Conservation (phyloP, 1,140 invertebrate species). For the Diploscapter pachys region DNA sequence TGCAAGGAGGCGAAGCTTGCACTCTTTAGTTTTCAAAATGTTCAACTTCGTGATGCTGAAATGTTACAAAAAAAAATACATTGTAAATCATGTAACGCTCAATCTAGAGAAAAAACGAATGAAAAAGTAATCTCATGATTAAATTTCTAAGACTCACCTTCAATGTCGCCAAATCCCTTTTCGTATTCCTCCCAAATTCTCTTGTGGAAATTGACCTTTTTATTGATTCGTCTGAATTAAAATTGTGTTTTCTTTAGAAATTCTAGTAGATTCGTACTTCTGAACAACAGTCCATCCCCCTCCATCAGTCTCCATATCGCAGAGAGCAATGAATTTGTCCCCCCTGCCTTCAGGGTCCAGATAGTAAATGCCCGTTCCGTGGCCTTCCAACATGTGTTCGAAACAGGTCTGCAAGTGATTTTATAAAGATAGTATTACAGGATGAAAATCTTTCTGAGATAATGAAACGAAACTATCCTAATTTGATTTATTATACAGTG, state of each 20-base stretch:
- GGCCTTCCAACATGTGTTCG: background rate
- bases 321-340: slow-evolving; percentile 2
- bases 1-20: no score
- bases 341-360: slow-evolving; percentile 2
- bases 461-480: no score
- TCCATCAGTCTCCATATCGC: slow-evolving; percentile 16
- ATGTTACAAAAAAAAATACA: no score
- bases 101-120: no score
- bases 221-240: background rate
- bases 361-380: slow-evolving; percentile 8
- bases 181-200: background rate
- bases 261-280: background rate
- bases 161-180: slow-evolving; percentile 1
- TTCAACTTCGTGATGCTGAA: no score
- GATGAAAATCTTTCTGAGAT: no score
- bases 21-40: no score
- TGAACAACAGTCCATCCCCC: slow-evolving; percentile 15
- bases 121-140: no score
- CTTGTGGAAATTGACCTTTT: background rate
- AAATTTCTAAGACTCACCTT: background rate
- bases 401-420: background rate
- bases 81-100: no score
- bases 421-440: no score
- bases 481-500: no score
- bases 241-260: background rate